Base-by-base conservation (phyloP, 2,113 vertebrate species). In the Eurystomus gularis region DNA sequence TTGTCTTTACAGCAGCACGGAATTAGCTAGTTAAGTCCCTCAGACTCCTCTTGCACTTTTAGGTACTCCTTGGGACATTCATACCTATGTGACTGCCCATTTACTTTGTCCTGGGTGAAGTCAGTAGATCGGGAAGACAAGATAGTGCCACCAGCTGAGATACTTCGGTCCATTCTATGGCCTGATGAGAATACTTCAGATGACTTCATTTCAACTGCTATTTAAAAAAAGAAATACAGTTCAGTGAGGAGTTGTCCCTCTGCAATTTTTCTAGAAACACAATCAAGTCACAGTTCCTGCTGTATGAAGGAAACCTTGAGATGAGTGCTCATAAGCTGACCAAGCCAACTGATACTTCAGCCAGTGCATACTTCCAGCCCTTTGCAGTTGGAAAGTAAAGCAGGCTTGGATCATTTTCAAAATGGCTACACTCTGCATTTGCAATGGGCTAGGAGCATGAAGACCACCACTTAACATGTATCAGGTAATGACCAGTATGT, bases 31-130 rank as follows among this genome's bases (percentile, higher is more conserved):
- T 82, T 94, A 91, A 57, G 42, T n/a, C 70, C 46, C 64, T 84
- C 69, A 57, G 78, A 88, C 44, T 83, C 76, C 79, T 85, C 37
- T 39, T 51, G 58, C n/a, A 62, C 31, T 85, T 82, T 55, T 20
- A 79, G 35, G 40, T 64, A 37, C 7, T 81, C 23, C 76, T 48
- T 75, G 70, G 21, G 70, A 55, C 69, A 49, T 55, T 28, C 97
- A 44, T 97, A 98, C 98, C 98, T 98, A 81, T 85, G 79, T 24
- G 64, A 76, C 2, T 93, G 96, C 12, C 93, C 83, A 12, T 96
- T 97, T 62, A 49, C 73, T 21, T 48, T 85, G 44, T 96, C 86
- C 76, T 78, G 82, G 78, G 46, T 44, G 39, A 39, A 48, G 26
- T 94, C 95, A 82, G 75, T 25, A 26, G 96, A 91, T 58, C 1